Base-by-base conservation (phyloP, 2,888 invertebrate genomes). In the Metacarcinus magister region DNA sequence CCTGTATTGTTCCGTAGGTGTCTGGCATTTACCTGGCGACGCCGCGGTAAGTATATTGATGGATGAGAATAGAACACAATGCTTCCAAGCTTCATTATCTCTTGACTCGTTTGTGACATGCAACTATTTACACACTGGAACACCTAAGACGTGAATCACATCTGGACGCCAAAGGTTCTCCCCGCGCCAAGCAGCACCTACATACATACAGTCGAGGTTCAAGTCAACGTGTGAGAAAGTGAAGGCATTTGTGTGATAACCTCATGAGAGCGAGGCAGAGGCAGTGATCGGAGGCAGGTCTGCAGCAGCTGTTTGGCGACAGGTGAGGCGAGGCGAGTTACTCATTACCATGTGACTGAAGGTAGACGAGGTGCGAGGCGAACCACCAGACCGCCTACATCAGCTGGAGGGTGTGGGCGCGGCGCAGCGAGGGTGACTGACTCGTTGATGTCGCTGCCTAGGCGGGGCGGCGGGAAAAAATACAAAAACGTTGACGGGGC, bases 391-490 rank as follows among this genome's bases (percentile, higher is more conserved):
- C 19, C 75, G 75, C 75, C 75, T 28, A 75, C 75, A 28, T 28
- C 75, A 75, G 67, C 75, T 75, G 75, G n/a, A 16, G 75, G 75
- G 75, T 28, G 75, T 75, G 75, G 75, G 75, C n/a, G 75, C 28
- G 60, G 60, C 60, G 19, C 23, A 28, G 75, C 75, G 75, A n/a
- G 75, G 75, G 75, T 75, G 75, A 75, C 75, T 75, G 75, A 75
- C 75, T 75, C 75, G n/a, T 75, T n/a, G 75, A 75, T 75, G 75
- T 75, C 75, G 75, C 75, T 75, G 75, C 75, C 75, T 8, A 28
- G 23, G 28, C 23, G 54, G 54, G 13, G 8, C 23, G 75, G 8
- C n/a, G 28, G 75, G 23, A 28, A 75, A 75, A 75, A n/a, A 75
- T 60, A 60, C 60, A 23, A 60, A 60, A 60, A 60, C 16, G 23